Conservation (phyloP, 2,797 vertebrate species). For the Leucoraja ocellata region DNA sequence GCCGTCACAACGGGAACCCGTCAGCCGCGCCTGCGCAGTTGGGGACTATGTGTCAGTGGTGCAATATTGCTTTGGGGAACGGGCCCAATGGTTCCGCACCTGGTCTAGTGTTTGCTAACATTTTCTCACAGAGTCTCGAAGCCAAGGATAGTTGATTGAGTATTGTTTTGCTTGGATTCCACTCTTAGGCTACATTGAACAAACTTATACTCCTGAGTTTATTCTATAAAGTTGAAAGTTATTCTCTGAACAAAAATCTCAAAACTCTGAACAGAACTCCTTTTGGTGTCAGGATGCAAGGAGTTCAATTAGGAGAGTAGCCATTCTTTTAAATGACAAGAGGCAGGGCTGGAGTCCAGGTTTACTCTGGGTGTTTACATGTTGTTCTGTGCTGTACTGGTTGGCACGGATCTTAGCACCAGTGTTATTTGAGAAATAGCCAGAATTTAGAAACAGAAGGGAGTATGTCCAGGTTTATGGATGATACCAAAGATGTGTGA, state of each 20-base stretch:
- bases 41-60: no score
- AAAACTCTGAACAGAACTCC: background rate
- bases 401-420: background rate
- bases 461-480: background rate
- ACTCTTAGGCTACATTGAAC: background rate
- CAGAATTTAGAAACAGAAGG: background rate
- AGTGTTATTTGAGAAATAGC: background rate
- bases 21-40: no score
- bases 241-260: background rate
- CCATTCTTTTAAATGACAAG: background rate
- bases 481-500: conserved; percentile 17
- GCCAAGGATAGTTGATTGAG: background rate
- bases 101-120: no score
- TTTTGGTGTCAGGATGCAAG: background rate
- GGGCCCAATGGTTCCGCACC: no score
- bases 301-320: background rate
- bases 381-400: background rate
- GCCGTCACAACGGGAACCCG: no score
- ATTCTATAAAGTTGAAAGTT: background rate
- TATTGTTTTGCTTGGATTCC: background rate
- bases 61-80: no score
- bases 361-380: background rate
- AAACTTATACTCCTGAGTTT: background rate
- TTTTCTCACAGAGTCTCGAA: background rate
- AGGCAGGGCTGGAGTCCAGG: background rate